Evolutionary conservation across 2,888 invertebrate genomes (phyloP), one percentile per base, ranked within the genome.

Genomic region (Oscheius sp.): DNA sequence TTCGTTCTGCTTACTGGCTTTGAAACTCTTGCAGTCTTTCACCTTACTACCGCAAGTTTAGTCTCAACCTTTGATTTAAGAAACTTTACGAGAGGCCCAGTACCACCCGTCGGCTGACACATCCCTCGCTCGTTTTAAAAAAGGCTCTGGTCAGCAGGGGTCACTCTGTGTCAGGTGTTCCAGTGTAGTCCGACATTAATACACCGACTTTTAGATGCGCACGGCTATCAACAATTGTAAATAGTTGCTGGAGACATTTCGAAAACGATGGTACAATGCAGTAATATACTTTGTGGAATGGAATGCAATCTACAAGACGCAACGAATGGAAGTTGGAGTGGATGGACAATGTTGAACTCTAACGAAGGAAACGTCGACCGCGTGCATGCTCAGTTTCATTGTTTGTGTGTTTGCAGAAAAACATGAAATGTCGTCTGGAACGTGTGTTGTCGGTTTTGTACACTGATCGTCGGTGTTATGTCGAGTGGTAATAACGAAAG

Each of bases 401-500:
- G 21, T 55, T 55, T 55, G 9, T 21, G 9, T 55, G 55, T 55
- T 55, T 13, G 29, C 21, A 29, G 42, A 42, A 42, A 42, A 42
- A 42, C 4, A 53, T 11, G 53, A 53, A 13, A 21, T 53, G 11
- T 21, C 53, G 10, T 29, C 53, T 53, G n/a, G 53, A 53, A 53
- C 13, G 3, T 53, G 53, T 13, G 53, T 29, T 53, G 53, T 9
- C 53, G 42, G 63, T 63, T 32, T 29, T 21, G 63, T 29, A 5
- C 63, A 42, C 21, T 68, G 68, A 53, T 68, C 68, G 35, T 55
- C 68, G 68, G 55, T 63, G 63, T 53, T 55, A 68, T 68, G 68
- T 68, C 68, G 55, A 68, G 58, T 59, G 32, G 47, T 70, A 70
- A 70, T 70, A 70, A 58, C 59, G 58, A 48, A 70, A 47, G 70